These are phyloP conservation scores for Chydorus sphaericus DNA, from an alignment of 2,888 invertebrate genomes.

Conservation along the genomic window DNA sequence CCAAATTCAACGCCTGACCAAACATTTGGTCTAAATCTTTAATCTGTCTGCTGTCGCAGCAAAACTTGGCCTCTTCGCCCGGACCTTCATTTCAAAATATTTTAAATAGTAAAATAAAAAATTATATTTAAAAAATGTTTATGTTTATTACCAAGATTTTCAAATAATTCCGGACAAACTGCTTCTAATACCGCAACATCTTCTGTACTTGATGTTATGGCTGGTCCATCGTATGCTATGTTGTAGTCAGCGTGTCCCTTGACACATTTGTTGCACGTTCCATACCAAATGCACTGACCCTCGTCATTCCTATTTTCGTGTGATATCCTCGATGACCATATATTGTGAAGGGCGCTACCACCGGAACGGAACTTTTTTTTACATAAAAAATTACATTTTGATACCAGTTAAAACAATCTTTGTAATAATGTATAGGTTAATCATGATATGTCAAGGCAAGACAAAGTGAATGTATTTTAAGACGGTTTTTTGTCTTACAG, in stretches of 20 bases:
- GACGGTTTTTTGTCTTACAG: too few species aligned
- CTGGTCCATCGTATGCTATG: constrained; percentile 43
- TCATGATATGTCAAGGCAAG: too few species aligned
- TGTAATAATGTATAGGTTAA: too few species aligned
- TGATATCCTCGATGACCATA: not conserved
- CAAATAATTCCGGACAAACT: constrained; percentile 45
- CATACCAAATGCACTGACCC: constrained; percentile 51
- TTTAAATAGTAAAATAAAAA: not conserved
- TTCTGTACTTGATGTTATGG: constrained; percentile 33
- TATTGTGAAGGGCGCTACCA: too few species aligned
- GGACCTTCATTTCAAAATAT: constrained; percentile 32
- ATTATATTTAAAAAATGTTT: too few species aligned
- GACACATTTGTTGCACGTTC: constrained; percentile 41
- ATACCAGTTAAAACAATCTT: too few species aligned
- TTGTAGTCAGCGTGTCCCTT: constrained; percentile 35
- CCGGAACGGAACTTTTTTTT: too few species aligned
- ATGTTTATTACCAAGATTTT: not conserved
- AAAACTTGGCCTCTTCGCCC: constrained; percentile 40
- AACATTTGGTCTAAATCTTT: constrained; percentile 38
- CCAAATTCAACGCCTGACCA: constrained; percentile 46
- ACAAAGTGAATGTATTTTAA: too few species aligned
- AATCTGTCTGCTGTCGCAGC: constrained; percentile 45
- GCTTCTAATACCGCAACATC: constrained; percentile 35
- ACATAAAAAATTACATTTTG: too few species aligned
- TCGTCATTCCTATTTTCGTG: constrained; percentile 13